These are phyloP conservation scores for Glandiceps talaboti DNA, from an alignment of 53 echinoderm and acorn worm genomes.

Conservation along the genomic window DNA sequence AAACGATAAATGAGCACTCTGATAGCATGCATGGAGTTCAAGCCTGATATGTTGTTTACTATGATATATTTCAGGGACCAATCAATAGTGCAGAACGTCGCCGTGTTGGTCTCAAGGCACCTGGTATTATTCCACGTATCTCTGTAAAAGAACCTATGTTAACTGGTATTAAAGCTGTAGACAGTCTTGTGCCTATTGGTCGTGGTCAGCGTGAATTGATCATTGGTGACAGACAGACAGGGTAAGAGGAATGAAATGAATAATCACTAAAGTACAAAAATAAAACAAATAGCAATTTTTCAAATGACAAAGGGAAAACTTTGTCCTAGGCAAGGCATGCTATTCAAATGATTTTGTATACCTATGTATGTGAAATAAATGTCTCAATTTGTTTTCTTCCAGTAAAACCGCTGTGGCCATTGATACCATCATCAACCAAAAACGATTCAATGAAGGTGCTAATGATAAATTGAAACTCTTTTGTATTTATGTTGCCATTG, in stretches of 20 bases:
- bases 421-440: conserved; percentile 99
- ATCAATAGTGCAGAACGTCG: conserved; percentile 48
- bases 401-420: conserved; percentile 98
- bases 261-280: too few relatives aligned
- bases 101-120: conserved; percentile 90
- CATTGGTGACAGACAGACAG: conserved; percentile 99
- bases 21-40: too few relatives aligned
- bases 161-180: conserved; percentile 98
- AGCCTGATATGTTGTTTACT: background rate
- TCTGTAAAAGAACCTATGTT: conserved; percentile 98
- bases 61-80: conserved; percentile 42
- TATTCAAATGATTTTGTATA: too few relatives aligned
- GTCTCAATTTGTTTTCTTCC: too few relatives aligned
- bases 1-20: too few relatives aligned
- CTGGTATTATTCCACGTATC: conserved; percentile 97
- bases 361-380: too few relatives aligned
- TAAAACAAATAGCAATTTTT: too few relatives aligned
- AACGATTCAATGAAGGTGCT: conserved; percentile 77
- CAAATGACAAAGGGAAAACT: too few relatives aligned
- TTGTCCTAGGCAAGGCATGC: too few relatives aligned
- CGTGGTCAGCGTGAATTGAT: conserved; percentile 99
- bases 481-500: conserved; percentile 99
- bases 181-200: conserved; percentile 97
- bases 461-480: conserved; percentile 96
- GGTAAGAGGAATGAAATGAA: too few relatives aligned